Conservation (phyloP, 2,888 invertebrate species). For the Antheraea assamensis region DNA sequence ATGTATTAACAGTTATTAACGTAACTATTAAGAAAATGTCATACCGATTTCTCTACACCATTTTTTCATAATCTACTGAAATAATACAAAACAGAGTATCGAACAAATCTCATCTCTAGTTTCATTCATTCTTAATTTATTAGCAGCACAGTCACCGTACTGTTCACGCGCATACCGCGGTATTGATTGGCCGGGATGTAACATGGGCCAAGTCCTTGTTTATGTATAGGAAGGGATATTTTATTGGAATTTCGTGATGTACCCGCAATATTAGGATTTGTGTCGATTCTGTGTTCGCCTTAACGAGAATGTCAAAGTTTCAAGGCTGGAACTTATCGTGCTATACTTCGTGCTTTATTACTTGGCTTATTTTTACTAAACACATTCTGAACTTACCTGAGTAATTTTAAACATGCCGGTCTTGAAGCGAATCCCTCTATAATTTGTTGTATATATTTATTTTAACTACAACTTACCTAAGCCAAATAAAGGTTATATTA, state of each 20-base stretch:
- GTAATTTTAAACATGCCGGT: background rate
- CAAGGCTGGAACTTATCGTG: constrained; percentile 17
- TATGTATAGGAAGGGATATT: constrained; percentile 58
- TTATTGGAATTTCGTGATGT: constrained; percentile 68
- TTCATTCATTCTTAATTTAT: background rate
- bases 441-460: background rate
- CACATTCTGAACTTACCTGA: constrained; percentile 6
- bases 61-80: background rate
- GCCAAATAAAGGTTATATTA: background rate
- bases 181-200: constrained; percentile 35
- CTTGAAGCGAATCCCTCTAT: background rate
- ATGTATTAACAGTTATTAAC: no score
- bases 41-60: background rate
- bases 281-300: constrained; percentile 46
- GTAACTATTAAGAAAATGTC: background rate
- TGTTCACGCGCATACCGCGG: constrained; percentile 3
- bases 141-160: constrained; percentile 4
- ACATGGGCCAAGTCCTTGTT: constrained; percentile 58
- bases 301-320: constrained; percentile 36
- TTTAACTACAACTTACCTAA: background rate
- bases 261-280: constrained; percentile 53
- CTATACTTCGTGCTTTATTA: constrained; percentile 12
- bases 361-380: constrained; percentile 17
- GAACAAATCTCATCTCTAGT: background rate
- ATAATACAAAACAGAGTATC: background rate